These are phyloP conservation scores for Peromyscus melanophrys DNA, from an alignment of 2,797 vertebrate species.

Conservation along the genomic window DNA sequence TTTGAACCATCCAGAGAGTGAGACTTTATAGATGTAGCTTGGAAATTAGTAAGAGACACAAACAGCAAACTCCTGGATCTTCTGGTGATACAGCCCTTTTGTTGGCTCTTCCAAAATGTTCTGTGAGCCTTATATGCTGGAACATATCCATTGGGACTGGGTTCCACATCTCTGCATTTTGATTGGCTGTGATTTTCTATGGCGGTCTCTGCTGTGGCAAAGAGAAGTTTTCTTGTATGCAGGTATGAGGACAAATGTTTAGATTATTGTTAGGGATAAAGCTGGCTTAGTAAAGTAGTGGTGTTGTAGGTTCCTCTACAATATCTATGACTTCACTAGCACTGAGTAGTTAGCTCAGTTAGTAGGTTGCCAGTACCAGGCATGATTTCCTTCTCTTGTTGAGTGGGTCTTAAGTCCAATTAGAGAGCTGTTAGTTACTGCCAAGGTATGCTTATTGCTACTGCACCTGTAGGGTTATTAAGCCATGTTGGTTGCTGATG, in stretches of 20 bases:
- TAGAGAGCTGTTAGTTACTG: neutral
- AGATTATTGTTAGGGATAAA: neutral
- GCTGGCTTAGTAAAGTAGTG: neutral
- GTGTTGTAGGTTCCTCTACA: neutral
- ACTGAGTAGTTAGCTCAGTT: neutral
- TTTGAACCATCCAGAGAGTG: neutral
- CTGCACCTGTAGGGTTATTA: neutral
- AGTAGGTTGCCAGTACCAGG: neutral
- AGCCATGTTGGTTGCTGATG: neutral
- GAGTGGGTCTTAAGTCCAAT: neutral
- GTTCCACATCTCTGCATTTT: neutral
- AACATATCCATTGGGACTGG: neutral
- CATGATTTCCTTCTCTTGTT: neutral
- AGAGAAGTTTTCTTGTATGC: neutral
- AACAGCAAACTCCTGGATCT: neutral
- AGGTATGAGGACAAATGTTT: neutral
- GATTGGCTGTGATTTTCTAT: neutral
- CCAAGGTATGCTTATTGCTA: neutral
- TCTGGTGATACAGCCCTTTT: neutral
- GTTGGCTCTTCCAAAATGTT: neutral
- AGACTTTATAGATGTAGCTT: neutral
- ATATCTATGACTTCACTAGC: neutral
- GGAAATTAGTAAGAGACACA: neutral
- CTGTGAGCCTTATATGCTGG: neutral
- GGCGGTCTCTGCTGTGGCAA: neutral